Evolutionary conservation across 2,797 vertebrate species (phyloP).

Genomic region (Rhabdophis nuchalis): DNA sequence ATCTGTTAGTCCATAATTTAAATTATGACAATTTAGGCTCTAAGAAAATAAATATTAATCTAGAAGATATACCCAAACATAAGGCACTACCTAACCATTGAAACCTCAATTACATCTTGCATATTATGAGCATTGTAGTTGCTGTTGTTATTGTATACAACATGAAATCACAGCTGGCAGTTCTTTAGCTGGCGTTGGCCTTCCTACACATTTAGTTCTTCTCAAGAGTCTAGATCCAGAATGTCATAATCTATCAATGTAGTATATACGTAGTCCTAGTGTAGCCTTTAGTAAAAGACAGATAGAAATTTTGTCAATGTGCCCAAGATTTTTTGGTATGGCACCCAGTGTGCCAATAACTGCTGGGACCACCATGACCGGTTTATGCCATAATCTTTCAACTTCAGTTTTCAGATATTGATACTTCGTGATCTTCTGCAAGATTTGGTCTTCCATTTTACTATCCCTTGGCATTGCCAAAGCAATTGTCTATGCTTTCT

Average conservation of each 20-base stretch:
- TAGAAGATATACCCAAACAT: not conserved
- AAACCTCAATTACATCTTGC: not conserved
- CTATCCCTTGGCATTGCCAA: not conserved
- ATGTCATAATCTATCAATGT: not conserved
- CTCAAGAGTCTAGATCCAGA: not conserved
- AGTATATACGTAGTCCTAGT: not conserved
- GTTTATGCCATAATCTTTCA: not conserved
- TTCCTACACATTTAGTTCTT: not conserved
- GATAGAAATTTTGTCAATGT: not conserved
- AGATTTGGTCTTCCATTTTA: not conserved
- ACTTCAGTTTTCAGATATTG: not conserved
- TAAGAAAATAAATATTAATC: not conserved
- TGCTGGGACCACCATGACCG: not conserved
- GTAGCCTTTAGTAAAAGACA: not conserved
- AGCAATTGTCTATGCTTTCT: not conserved
- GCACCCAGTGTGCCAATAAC: not conserved
- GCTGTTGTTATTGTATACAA: not conserved
- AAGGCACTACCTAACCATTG: not conserved
- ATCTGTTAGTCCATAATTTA: not conserved
- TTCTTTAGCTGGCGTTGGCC: not conserved
- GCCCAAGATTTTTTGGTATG: not conserved
- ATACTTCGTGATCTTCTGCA: not conserved
- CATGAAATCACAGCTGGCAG: not conserved
- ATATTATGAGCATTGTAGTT: not conserved
- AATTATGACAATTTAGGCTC: not conserved